phyloP scores from a whole-genome alignment of 2,888 invertebrate genomes.

The Panorpa germanica region DNA sequence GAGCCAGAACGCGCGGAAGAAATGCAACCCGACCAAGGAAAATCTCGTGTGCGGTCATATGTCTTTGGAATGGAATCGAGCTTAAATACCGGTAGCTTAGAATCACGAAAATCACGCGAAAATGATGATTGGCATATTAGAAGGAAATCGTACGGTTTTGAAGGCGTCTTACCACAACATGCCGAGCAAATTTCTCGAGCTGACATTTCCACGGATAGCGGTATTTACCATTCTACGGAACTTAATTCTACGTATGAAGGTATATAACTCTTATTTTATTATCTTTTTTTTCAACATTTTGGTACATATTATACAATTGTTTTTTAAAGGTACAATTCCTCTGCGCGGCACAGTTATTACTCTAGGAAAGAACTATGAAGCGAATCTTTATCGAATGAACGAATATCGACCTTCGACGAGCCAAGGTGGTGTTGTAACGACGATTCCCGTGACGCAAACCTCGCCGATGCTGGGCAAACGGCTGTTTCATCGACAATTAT shows the following conservation, averaged over 20 bases:
- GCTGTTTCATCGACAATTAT: slow-evolving; percentile 8
- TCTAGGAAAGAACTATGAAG: too few relatives aligned
- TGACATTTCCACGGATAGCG: slow-evolving; percentile 63
- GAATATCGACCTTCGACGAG: too few relatives aligned
- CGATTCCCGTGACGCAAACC: slow-evolving; percentile 7
- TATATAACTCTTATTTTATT: too few relatives aligned
- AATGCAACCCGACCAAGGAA: slow-evolving; percentile 15
- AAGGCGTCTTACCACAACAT: slow-evolving; percentile 29
- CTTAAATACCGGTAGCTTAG: slow-evolving; percentile 25
- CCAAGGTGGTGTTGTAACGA: neutral
- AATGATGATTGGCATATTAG: slow-evolving; percentile 53
- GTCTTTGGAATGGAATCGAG: slow-evolving; percentile 26
- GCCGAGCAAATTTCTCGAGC: slow-evolving; percentile 23
- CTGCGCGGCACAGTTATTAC: too few relatives aligned
- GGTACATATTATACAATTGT: too few relatives aligned
- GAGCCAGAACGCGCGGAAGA: slow-evolving; percentile 8
- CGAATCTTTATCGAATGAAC: too few relatives aligned
- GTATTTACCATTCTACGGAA: slow-evolving; percentile 53
- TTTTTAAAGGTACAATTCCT: too few relatives aligned
- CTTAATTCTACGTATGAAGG: too few relatives aligned
- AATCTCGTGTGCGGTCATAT: slow-evolving; percentile 23
- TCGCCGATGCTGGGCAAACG: slow-evolving; percentile 3
- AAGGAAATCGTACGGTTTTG: slow-evolving; percentile 62
- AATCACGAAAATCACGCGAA: slow-evolving; percentile 24
- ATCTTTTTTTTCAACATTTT: too few relatives aligned